Base-by-base conservation (phyloP, 1,140 invertebrate species). In the Copidosoma floridanum region DNA sequence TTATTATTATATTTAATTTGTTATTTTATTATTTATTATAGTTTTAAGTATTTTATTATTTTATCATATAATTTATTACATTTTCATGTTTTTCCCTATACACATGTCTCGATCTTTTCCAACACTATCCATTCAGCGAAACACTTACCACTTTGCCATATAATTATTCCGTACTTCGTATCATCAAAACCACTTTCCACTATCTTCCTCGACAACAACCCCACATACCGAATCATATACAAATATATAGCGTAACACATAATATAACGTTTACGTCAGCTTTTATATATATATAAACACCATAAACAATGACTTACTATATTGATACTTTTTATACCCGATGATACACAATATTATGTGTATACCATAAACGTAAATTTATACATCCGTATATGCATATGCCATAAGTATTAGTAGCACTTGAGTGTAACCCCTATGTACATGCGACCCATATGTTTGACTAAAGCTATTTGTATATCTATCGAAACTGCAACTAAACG, bases 1-100 rank as follows among this genome's bases (percentile, higher is more conserved):
- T 47, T 41, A 26, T 35, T 60, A 47, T 47, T 60, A 32, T 54
- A 16, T 60, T 21, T 53, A 40, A 59, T 29, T 24, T 43, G 43
- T 26, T 55, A 44, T 44, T 27, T 32, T 55, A 37, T 20, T 37
- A 20, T 14, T 16, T 53, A 27, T 41, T 58, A 32, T 57, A 57
- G 27, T 27, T 48, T 26, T 56, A 46, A 16, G 23, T 43, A 21
- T 21, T 11, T 8, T 21, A 43, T 8, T 11, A 8, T 43, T 20
- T 43, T 21, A 43, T 11, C 44, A 23, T 43, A 46, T n/a, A n/a
- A n/a, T n/a, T 44, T 44, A 21, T 44, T 44, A 40, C 18, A 40
- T 14, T n/a, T 40, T 40, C 18, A 14, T 40, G 4, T 40, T 7
- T 40, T 40, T 3, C 23, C 41, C 5, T 44, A n/a, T n/a, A n/a